A percentile compares a stretch with the other conserved stretches of the same genome.
phyloP scores from a whole-genome alignment of 2,888 invertebrate species.

The Sphinx pinastri region DNA sequence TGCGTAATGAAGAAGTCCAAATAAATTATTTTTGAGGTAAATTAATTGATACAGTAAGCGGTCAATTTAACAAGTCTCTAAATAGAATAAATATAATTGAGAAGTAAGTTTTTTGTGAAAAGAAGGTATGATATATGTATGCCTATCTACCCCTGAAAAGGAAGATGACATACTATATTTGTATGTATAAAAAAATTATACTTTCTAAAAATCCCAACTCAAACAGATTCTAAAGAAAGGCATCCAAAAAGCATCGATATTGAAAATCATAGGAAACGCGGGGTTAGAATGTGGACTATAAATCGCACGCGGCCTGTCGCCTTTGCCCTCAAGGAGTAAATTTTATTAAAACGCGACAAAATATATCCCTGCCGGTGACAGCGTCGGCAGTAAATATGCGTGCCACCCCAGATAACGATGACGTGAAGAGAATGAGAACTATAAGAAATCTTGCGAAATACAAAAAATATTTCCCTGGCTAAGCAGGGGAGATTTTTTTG shows the following conservation, averaged over 20 bases:
- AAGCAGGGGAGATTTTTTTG: conserved; percentile 4
- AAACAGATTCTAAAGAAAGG: not conserved
- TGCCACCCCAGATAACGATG: conserved; percentile 39
- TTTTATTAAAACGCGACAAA: conserved; percentile 65
- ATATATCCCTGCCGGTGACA: conserved; percentile 53
- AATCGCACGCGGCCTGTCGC: conserved; percentile 57
- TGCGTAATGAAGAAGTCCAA: not conserved
- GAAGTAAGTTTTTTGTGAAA: not conserved
- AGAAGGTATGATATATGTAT: too few relatives aligned
- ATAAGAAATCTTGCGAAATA: conserved; percentile 25
- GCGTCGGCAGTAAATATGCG: conserved; percentile 42
- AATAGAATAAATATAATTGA: not conserved
- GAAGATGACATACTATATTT: not conserved
- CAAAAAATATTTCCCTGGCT: conserved; percentile 18
- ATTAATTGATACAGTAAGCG: too few relatives aligned
- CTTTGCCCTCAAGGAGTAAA: conserved; percentile 52
- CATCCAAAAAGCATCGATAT: not conserved
- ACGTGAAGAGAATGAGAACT: conserved; percentile 31
- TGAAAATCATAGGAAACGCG: conserved; percentile 17
- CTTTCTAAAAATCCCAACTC: too few relatives aligned
- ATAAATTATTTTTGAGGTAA: not conserved
- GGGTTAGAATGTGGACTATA: conserved; percentile 46
- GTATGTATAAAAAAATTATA: not conserved
- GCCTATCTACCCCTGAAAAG: not conserved
- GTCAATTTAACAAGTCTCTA: too few relatives aligned